A percentile compares a stretch with the other conserved stretches of the same genome.
Conservation (phyloP, 2,797 vertebrate species). For the Heteromormyrus szaboi region DNA sequence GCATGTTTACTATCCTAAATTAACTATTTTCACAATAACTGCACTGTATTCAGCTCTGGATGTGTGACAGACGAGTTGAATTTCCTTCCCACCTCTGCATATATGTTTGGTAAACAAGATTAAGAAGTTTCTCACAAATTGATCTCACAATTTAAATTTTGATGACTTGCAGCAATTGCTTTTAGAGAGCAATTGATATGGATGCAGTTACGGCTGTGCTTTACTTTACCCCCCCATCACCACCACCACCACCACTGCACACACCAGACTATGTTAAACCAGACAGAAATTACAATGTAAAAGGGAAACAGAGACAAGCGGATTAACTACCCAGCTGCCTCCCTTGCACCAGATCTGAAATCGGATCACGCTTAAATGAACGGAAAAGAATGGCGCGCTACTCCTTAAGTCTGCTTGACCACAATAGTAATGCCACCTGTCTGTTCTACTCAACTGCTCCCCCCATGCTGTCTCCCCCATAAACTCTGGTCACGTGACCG, state of each 20-base stretch:
- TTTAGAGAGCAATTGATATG: background rate
- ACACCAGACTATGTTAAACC: background rate
- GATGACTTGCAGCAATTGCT: background rate
- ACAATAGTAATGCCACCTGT: slow-evolving; percentile 47
- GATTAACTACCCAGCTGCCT: slow-evolving; percentile 13
- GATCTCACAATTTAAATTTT: background rate
- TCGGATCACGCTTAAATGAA: slow-evolving; percentile 30
- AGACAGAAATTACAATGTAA: slow-evolving; percentile 9
- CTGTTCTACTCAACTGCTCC: slow-evolving; percentile 24
- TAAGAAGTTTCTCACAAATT: background rate
- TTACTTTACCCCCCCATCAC: background rate
- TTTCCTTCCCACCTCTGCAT: background rate
- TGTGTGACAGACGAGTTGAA: background rate
- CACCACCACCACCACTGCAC: background rate
- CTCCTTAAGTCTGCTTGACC: slow-evolving; percentile 44
- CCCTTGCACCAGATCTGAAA: slow-evolving; percentile 17
- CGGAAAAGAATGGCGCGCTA: slow-evolving; percentile 52
- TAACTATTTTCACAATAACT: background rate
- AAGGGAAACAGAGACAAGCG: slow-evolving; percentile 4
- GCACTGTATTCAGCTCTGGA: background rate
- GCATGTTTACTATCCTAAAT: background rate
- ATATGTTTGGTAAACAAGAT: background rate
- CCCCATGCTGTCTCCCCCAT: background rate
- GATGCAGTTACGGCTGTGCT: background rate
- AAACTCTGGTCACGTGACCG: slow-evolving; percentile 3